Base-by-base conservation (phyloP, 1,140 invertebrate species). In the Sarcophaga peregrina region DNA sequence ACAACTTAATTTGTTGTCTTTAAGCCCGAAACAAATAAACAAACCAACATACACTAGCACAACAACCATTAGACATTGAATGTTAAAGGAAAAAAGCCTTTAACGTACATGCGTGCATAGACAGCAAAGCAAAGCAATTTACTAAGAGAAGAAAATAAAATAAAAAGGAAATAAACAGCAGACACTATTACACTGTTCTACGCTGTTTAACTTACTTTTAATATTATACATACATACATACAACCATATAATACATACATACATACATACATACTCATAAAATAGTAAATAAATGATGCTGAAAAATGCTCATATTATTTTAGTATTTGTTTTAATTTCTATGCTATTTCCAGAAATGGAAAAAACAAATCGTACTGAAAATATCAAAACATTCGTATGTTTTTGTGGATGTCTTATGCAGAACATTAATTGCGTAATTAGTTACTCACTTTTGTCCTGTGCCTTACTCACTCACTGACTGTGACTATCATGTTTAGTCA, bases 391-490 rank as follows among this genome's bases (percentile, higher is more conserved):
- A 72, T 20, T 37, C 3, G 73, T 45, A 45, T 74, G 25, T 45
- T 45, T 74, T 20, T 46, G 20, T 74, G 9, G 45, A 25, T 45
- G 73, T 74, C 8, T 74, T 74, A 74, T 74, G 73, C 73, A 74
- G 20, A 74, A 74, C 73, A 74, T 74, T 74, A 74, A 74, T 20
- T 74, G 73, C 73, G 73, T 74, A 74, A 74, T 74, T 74, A 74
- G 73, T 74, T 74, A 13, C 73, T 9, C 13, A 52, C 25, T 37
- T 37, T 52, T 3, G 8, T 5, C 50, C 50, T 52, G 8, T n/a
- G n/a, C n/a, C 50, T 52, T 1, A 1, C 13, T 3, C 50, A 52
- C 8, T 13, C 13, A 52, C 50, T 10, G 13, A 52, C 8, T 2
- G 25, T 37, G 25, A 37, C 25, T 37, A 37, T 37, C 25, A 37